These are phyloP conservation scores for Philypnodon macrostomus DNA, from an alignment of 2,797 vertebrate species.

Conservation along the genomic window DNA sequence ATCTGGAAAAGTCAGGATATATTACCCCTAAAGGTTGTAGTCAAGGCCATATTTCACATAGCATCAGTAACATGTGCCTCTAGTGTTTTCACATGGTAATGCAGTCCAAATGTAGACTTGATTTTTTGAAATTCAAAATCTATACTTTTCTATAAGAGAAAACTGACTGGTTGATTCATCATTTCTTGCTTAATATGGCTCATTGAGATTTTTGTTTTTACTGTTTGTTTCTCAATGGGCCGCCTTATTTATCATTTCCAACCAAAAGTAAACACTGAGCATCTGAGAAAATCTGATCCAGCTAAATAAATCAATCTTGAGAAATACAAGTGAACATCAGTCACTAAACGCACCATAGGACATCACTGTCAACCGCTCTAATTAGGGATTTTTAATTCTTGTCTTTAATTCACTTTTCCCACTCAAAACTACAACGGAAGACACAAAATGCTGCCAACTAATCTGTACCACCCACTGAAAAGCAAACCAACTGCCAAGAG, in stretches of 20 bases:
- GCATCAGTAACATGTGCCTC: no score
- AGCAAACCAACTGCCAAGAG: conserved; percentile 48
- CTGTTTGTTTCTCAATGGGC: conserved; percentile 1
- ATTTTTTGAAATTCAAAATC: no score
- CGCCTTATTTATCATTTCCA: conserved; percentile 33
- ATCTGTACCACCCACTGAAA: conserved; percentile 52
- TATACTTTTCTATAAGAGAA: no score
- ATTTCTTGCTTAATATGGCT: no score
- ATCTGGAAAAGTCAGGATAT: background rate
- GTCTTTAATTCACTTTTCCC: conserved; percentile 50
- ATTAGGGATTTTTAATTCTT: conserved; percentile 59
- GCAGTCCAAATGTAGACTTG: no score
- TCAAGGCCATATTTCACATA: background rate
- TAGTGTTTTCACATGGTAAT: no score
- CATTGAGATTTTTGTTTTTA: no score
- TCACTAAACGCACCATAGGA: conserved; percentile 59
- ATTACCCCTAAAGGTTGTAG: background rate
- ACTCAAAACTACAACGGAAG: conserved; percentile 42
- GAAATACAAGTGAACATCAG: conserved; percentile 43
- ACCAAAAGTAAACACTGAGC: conserved; percentile 28
- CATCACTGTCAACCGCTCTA: conserved; percentile 38
- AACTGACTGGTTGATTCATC: no score
- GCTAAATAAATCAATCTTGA: conserved; percentile 50
- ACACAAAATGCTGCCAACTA: conserved; percentile 48
- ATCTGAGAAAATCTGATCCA: conserved; percentile 29